Conservation (phyloP, 37 sponge, comb jelly and placozoan species). For the Cladorhizidae sp. region DNA sequence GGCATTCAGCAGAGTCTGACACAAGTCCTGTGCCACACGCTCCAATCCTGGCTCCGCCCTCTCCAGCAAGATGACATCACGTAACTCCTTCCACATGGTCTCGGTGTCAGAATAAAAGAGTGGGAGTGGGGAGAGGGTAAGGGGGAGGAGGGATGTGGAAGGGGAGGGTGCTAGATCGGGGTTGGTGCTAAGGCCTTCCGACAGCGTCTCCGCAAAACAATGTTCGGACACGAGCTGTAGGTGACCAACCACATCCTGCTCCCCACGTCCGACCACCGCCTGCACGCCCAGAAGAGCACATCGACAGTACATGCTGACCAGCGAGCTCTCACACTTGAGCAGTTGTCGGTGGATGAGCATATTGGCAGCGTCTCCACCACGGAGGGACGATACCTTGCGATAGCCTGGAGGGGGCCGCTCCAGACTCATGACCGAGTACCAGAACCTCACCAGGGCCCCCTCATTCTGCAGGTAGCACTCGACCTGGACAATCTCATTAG, state of each 20-base stretch:
- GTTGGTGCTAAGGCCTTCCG: constrained; percentile 39
- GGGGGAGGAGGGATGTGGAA: neutral
- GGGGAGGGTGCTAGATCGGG: constrained; percentile 55
- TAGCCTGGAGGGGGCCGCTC: constrained; percentile 89
- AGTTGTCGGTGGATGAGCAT: constrained; percentile 70
- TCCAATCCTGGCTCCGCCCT: neutral
- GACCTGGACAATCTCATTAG: constrained; percentile 90
- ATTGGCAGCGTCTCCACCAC: constrained; percentile 73
- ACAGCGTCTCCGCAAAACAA: constrained; percentile 40
- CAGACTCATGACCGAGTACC: constrained; percentile 90
- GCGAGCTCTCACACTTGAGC: constrained; percentile 63
- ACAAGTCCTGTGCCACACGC: constrained; percentile 23
- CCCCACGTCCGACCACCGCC: neutral
- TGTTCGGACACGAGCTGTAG: constrained; percentile 36
- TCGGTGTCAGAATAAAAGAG: constrained; percentile 56
- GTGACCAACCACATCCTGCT: neutral
- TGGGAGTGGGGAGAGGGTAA: constrained; percentile 50
- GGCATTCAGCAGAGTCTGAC: constrained; percentile 13
- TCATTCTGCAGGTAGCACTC: constrained; percentile 95
- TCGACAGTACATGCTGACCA: constrained; percentile 77
- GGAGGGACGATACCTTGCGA: constrained; percentile 64
- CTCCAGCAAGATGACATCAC: neutral
- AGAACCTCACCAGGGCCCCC: constrained; percentile 90
- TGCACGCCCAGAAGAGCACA: constrained; percentile 51
- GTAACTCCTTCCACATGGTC: constrained; percentile 15